A percentile compares a stretch with the other conserved stretches of the same genome.
Evolutionary conservation across 2,113 vertebrate genomes (phyloP).

Genomic region (Chloebia gouldiae): DNA sequence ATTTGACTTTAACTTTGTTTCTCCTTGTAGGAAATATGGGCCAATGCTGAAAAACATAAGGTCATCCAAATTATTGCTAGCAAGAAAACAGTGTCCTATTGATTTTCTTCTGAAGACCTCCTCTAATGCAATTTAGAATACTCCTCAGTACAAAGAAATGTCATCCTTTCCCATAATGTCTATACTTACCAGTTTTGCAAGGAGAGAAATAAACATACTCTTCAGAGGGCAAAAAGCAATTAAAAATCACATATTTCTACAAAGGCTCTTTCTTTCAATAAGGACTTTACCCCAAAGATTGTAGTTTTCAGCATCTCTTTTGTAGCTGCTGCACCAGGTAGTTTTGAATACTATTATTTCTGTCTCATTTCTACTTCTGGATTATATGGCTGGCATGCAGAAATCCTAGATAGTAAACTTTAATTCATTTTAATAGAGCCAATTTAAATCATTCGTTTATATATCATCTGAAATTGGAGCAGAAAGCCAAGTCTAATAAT

Average conservation of each 20-base stretch:
- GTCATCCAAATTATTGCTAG: background rate
- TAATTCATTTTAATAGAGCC: background rate
- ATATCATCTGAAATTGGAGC: background rate
- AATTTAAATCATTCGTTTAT: background rate
- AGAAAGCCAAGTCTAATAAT: background rate
- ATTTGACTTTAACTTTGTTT: background rate
- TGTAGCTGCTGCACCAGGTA: background rate
- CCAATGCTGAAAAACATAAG: constrained; percentile 24
- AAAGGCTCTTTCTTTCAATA: background rate
- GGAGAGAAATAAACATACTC: background rate
- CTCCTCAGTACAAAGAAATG: background rate
- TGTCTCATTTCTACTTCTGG: background rate
- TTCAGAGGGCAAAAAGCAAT: background rate
- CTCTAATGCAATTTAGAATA: background rate
- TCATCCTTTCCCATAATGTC: background rate
- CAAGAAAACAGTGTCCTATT: background rate
- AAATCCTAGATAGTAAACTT: background rate
- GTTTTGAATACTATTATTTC: background rate
- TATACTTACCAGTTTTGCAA: background rate
- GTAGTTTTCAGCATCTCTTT: background rate
- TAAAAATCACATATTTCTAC: background rate
- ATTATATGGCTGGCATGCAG: background rate
- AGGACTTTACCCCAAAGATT: background rate
- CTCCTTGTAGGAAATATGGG: background rate
- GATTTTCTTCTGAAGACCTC: background rate